Base-by-base conservation (phyloP, 2,797 vertebrate species). In the Esox masquinongy region DNA sequence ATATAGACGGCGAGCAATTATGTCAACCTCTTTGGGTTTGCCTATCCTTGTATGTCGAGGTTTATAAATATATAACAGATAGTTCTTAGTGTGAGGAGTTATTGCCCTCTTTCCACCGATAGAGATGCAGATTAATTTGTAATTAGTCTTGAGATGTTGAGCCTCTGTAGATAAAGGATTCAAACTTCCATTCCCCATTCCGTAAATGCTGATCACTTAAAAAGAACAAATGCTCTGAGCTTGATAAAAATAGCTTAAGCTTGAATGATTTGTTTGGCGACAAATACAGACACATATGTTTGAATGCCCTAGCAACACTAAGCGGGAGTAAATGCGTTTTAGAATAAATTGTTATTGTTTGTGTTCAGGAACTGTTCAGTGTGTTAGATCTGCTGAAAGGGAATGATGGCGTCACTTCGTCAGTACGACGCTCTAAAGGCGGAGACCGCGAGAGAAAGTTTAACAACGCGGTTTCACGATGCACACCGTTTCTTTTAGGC, bases 111-210 rank as follows among this genome's bases (percentile, higher is more conserved):
- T 91, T 92, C 92, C 92, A 92, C 93, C 94, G 94, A 93, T 93
- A 93, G 92, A 92, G 90, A 93, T 93, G 87, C 93, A 93, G 94
- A 95, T 94, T 95, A 94, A 94, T 95, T 94, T 94, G 94, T 93
- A 95, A 95, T 95, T 95, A 95, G 93, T 93, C 92, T 93, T 94
- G 93, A 94, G 92, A 94, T 94, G 93, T 94, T 93, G 92, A 94
- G 93, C 93, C 92, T 94, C 90, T 87, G 84, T 90, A 93, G 94
- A 95, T 95, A 94, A 94, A 93, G 92, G 92, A 93, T 93, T 93
- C 89, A 83, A 90, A 87, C 90, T 59, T 91, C 89, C 88, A 89
- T 90, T 93, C 89, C 89, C 81, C 87, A 88, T 86, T 88, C 90
- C 91, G 90, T 90, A 92, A 93, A 93, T 90, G 92, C 92, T 86